These are phyloP conservation scores for Cossypha dichroa DNA, from an alignment of 2,797 vertebrate species.

Conservation along the genomic window DNA sequence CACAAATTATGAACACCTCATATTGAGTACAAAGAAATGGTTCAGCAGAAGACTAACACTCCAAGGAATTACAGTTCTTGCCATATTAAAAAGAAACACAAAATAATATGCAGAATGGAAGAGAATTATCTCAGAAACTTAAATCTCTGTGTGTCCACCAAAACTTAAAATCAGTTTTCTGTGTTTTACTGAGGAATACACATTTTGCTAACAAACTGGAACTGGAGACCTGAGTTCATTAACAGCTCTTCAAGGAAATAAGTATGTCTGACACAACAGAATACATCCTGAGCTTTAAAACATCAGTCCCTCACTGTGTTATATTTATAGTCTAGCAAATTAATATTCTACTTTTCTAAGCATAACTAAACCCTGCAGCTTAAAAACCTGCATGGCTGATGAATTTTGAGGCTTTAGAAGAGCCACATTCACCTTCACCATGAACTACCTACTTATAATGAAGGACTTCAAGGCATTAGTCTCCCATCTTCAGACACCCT, in stretches of 20 bases:
- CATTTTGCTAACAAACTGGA: neutral
- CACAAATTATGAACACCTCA: neutral
- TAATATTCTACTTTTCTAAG: neutral
- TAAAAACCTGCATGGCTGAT: neutral
- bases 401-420: neutral
- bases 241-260: neutral
- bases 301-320: neutral
- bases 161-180: neutral
- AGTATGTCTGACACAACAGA: neutral
- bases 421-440: neutral
- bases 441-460: fast-evolving
- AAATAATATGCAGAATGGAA: neutral
- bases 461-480: neutral
- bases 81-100: neutral
- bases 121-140: neutral
- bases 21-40: neutral
- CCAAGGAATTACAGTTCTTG: neutral
- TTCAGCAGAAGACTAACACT: neutral
- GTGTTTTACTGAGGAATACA: neutral
- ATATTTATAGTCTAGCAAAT: neutral
- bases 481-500: neutral
- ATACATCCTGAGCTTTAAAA: neutral
- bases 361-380: neutral
- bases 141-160: neutral
- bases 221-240: neutral